phyloP scores from a whole-genome alignment of 1,140 invertebrate genomes.

The Telenomus remus region DNA sequence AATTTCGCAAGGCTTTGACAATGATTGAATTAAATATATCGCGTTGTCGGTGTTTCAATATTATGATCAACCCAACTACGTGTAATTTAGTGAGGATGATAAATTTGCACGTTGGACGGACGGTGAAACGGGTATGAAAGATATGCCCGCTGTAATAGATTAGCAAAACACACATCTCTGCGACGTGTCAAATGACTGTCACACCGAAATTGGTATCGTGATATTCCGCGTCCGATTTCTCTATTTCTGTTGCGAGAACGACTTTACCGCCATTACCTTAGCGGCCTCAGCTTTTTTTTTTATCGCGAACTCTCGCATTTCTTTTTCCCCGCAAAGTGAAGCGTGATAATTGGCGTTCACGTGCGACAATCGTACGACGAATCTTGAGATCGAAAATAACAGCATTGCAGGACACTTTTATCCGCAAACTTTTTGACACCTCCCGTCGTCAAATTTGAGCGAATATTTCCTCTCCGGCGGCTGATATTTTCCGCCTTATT shows the following conservation, averaged over 20 bases:
- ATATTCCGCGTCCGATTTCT: slow-evolving; percentile 50
- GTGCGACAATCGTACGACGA: slow-evolving; percentile 18
- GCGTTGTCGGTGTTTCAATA: not conserved
- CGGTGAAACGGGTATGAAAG: slow-evolving; percentile 4
- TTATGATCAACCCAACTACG: not conserved
- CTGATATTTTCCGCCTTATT: too few relatives aligned
- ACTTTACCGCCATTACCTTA: slow-evolving; percentile 37
- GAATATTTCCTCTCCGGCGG: too few relatives aligned
- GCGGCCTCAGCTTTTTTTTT: slow-evolving; percentile 23
- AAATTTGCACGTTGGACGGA: slow-evolving; percentile 31
- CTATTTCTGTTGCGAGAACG: slow-evolving; percentile 52
- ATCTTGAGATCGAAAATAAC: slow-evolving; percentile 7
- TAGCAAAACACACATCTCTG: slow-evolving; percentile 37
- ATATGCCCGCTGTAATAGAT: slow-evolving; percentile 32
- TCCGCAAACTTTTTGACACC: too few relatives aligned
- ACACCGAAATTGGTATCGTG: slow-evolving; percentile 46
- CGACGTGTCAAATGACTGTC: slow-evolving; percentile 46
- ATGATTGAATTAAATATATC: not conserved
- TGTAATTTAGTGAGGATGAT: slow-evolving; percentile 12
- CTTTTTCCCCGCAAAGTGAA: slow-evolving; percentile 38
- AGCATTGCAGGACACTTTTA: not conserved
- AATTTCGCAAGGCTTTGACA: not conserved
- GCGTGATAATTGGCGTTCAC: slow-evolving; percentile 40
- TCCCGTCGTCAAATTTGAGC: too few relatives aligned
- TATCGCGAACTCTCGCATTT: slow-evolving; percentile 43